phyloP scores from a whole-genome alignment of 2,113 vertebrate genomes.

The Cricetomys ansorgei region DNA sequence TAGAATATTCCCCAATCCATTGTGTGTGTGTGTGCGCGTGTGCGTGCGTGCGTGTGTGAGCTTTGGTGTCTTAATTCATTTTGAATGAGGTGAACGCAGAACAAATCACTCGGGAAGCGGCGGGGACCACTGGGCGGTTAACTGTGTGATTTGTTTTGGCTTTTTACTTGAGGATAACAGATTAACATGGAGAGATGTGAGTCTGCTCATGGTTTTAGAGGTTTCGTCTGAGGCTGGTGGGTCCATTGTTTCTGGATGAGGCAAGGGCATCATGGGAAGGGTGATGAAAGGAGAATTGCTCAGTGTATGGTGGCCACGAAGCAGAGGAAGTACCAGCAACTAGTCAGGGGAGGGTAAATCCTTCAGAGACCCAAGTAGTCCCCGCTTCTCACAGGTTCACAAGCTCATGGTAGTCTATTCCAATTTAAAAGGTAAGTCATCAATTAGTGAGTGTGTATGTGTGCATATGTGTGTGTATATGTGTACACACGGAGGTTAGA shows the following conservation, averaged over 20 bases:
- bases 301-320: background rate
- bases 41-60: background rate
- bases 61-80: background rate
- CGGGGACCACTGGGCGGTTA: accelerated
- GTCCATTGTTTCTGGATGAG: background rate
- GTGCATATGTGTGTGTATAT: background rate
- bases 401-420: background rate
- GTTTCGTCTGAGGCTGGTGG: background rate
- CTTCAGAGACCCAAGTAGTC: background rate
- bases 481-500: background rate
- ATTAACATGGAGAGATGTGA: background rate
- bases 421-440: background rate
- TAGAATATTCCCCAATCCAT: background rate
- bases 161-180: background rate
- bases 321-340: background rate
- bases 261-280: background rate
- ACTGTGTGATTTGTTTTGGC: background rate
- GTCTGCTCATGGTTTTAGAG: background rate
- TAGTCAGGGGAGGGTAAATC: background rate
- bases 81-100: background rate
- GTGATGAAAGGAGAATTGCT: background rate
- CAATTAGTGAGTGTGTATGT: background rate
- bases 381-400: background rate
- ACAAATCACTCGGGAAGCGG: background rate
- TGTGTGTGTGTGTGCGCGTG: background rate